phyloP scores from a whole-genome alignment of 2,888 invertebrate genomes.

The Chironomus tentans region DNA sequence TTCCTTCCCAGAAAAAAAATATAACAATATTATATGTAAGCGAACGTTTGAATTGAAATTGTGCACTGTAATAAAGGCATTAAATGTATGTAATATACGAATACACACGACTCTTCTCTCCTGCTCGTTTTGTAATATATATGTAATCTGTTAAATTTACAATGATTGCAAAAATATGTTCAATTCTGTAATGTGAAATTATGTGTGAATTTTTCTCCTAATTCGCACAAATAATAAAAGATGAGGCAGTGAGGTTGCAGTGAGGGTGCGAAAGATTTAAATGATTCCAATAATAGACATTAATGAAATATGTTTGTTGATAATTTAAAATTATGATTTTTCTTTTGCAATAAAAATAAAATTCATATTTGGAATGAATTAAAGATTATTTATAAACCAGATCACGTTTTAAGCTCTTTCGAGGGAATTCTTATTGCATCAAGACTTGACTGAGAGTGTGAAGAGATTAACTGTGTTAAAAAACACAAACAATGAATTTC shows the following conservation, averaged over 20 bases:
- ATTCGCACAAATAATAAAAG: not conserved
- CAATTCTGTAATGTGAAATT: not conserved
- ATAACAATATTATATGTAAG: not conserved
- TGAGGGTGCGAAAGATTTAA: not conserved
- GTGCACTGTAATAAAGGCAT: not conserved
- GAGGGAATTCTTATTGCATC: not conserved
- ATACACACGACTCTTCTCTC: not conserved
- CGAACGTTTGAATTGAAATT: not conserved
- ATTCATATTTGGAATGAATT: not conserved
- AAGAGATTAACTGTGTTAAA: slow-evolving; percentile 20
- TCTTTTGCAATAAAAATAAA: not conserved
- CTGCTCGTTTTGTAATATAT: not conserved
- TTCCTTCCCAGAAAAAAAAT: not conserved
- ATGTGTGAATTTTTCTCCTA: slow-evolving; percentile 15
- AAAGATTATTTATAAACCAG: slow-evolving; percentile 16
- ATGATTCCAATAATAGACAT: not conserved
- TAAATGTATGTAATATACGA: not conserved
- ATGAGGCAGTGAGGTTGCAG: not conserved
- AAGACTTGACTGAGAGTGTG: not conserved
- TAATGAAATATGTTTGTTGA: not conserved
- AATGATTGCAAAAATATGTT: slow-evolving; percentile 25
- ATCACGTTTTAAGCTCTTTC: slow-evolving; percentile 4
- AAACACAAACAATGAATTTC: slow-evolving; percentile 7
- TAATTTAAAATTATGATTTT: too few relatives aligned
- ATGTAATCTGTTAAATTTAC: slow-evolving; percentile 21